Conservation (phyloP, 1,140 invertebrate species). For the Drosophila micromelanica region DNA sequence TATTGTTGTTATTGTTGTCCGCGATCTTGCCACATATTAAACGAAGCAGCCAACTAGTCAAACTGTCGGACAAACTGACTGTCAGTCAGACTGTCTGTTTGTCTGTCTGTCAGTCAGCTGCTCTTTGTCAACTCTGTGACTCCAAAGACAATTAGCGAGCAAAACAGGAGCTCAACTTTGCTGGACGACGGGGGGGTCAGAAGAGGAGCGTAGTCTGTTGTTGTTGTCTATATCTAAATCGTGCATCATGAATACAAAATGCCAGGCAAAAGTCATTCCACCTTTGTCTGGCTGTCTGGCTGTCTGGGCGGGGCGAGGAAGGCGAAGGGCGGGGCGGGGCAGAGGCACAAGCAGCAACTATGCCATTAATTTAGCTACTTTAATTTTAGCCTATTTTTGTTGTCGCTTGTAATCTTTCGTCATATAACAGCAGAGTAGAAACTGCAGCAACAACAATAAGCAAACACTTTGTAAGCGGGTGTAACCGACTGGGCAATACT, state of each 20-base stretch:
- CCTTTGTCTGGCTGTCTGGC: slow-evolving; percentile 30
- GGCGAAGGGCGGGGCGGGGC: not conserved
- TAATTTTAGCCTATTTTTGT: slow-evolving; percentile 62
- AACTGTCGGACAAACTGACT: slow-evolving; percentile 8
- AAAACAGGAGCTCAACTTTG: slow-evolving; percentile 21
- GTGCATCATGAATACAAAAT: slow-evolving; percentile 36
- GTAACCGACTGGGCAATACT: no score
- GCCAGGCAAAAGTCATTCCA: slow-evolving; percentile 50
- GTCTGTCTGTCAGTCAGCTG: slow-evolving; percentile 5
- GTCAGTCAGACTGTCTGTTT: not conserved
- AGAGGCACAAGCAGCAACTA: slow-evolving; percentile 36
- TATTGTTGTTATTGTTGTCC: not conserved
- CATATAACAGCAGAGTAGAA: slow-evolving; percentile 37
- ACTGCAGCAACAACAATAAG: not conserved
- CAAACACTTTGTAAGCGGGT: no score
- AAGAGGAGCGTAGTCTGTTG: slow-evolving; percentile 9
- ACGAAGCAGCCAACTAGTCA: slow-evolving; percentile 35
- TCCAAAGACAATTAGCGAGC: slow-evolving; percentile 46
- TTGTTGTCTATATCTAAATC: slow-evolving; percentile 43
- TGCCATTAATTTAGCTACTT: slow-evolving; percentile 64
- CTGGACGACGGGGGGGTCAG: not conserved
- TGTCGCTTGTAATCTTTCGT: slow-evolving; percentile 62
- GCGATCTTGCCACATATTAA: slow-evolving; percentile 53
- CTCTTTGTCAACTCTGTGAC: slow-evolving; percentile 1
- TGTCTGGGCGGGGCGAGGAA: not conserved